A percentile compares a stretch with the other conserved stretches of the same genome.
These are phyloP conservation scores for Thalassophryne amazonica DNA, from an alignment of 2,797 vertebrate species.

Conservation along the genomic window DNA sequence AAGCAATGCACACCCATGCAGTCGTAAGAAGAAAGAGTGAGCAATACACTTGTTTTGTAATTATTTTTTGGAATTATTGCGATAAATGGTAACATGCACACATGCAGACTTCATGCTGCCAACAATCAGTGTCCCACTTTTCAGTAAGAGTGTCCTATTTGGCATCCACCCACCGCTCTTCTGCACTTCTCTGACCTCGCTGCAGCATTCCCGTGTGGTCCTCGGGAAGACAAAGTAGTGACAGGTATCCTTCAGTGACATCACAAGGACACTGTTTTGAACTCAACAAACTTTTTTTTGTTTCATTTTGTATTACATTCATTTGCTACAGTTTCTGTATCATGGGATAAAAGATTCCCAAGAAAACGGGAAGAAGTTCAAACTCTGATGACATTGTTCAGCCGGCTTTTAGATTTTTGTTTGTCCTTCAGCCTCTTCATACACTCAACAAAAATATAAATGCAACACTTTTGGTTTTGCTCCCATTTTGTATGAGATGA, in stretches of 20 bases:
- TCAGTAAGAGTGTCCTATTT: conserved; percentile 60
- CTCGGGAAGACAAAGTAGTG: conserved; percentile 36
- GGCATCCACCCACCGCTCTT: conserved; percentile 52
- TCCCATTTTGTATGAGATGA: too few species aligned
- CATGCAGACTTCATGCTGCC: conserved; percentile 45
- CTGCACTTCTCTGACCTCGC: conserved; percentile 49
- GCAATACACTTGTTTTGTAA: conserved; percentile 58
- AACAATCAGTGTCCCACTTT: conserved; percentile 68
- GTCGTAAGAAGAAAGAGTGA: conserved; percentile 24
- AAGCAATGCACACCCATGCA: conserved; percentile 49
- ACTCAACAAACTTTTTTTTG: background rate
- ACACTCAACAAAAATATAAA: too few species aligned
- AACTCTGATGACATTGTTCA: background rate
- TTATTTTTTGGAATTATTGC: too few species aligned
- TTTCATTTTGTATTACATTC: background rate
- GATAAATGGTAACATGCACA: conserved; percentile 7
- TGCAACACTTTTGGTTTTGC: too few species aligned
- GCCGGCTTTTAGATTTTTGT: too few species aligned
- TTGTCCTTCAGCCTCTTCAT: too few species aligned
- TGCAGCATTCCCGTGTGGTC: conserved; percentile 40
- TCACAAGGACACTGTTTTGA: conserved; percentile 18
- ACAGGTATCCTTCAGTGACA: conserved; percentile 22
- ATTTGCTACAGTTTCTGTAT: conserved; percentile 14
- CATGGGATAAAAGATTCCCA: background rate
- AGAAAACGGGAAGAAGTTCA: background rate